Percentiles rank a stretch among this genome's conserved stretches.
phyloP scores from a whole-genome alignment of 1,140 invertebrate species.

The Aphelenchoides fujianensis region DNA sequence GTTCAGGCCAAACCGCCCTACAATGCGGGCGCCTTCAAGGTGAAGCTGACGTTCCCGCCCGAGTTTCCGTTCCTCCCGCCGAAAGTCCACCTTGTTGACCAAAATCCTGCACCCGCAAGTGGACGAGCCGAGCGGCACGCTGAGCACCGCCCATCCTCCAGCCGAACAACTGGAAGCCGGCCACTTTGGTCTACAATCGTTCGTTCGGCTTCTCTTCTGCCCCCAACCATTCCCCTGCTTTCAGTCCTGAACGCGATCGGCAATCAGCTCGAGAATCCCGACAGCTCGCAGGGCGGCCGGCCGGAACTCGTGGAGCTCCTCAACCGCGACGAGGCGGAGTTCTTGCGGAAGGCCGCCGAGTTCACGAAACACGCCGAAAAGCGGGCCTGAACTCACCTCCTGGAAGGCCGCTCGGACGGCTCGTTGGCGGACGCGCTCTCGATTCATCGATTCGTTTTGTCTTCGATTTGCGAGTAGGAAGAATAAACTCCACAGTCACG shows the following conservation, averaged over 20 bases:
- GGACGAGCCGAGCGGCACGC: slow-evolving; percentile 85
- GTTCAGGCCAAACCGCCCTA: background rate
- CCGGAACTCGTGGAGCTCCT: slow-evolving; percentile 92
- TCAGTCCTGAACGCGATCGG: background rate
- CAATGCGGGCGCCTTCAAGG: slow-evolving; percentile 7
- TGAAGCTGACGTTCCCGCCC: background rate
- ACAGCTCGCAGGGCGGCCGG: slow-evolving; percentile 67
- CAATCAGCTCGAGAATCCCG: background rate
- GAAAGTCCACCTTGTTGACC: slow-evolving; percentile 15
- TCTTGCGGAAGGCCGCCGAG: slow-evolving; percentile 93
- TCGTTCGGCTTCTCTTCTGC: no score
- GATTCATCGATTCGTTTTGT: background rate
- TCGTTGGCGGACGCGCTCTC: slow-evolving; percentile 20
- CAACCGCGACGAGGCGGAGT: slow-evolving; percentile 88
- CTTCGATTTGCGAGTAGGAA: no score
- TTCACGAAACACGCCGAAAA: slow-evolving; percentile 95
- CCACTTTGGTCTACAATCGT: no score
- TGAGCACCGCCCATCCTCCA: slow-evolving; percentile 64
- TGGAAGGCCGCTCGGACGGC: background rate
- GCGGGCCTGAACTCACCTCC: slow-evolving; percentile 63
- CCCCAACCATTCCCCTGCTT: no score
- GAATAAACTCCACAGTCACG: no score
- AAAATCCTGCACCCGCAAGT: slow-evolving; percentile 20
- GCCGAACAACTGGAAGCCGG: slow-evolving; percentile 10
- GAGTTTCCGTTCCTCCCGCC: slow-evolving; percentile 14